Percentiles rank a stretch among this genome's conserved stretches.
These are phyloP conservation scores for Rachycentron canadum DNA, from an alignment of 2,797 vertebrate genomes.

Conservation along the genomic window DNA sequence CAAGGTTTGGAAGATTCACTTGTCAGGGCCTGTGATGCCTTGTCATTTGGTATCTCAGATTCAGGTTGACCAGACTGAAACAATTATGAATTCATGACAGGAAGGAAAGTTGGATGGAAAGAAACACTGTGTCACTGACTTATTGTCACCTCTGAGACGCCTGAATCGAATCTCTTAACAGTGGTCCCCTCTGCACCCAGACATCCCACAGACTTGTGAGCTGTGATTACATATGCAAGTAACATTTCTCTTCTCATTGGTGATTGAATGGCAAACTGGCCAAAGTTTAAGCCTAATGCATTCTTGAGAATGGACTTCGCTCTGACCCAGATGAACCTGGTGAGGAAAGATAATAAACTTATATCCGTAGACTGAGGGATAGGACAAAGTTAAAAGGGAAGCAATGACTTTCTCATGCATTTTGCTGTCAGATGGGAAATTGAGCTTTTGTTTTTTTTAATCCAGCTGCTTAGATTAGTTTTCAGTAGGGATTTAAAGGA, in stretches of 20 bases:
- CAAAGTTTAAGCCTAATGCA: conserved; percentile 31
- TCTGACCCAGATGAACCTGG: conserved; percentile 17
- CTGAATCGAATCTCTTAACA: conserved; percentile 1
- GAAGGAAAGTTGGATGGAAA: neutral
- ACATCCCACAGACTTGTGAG: conserved; percentile 51
- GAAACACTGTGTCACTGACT: neutral
- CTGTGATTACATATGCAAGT: conserved; percentile 23
- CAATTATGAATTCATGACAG: conserved; percentile 1
- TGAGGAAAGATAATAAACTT: conserved; percentile 46
- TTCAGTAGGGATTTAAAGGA: neutral
- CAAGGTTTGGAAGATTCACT: conserved; percentile 28
- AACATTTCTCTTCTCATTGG: conserved; percentile 32
- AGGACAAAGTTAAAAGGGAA: conserved; percentile 25
- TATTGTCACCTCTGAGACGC: conserved; percentile 9
- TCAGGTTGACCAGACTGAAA: conserved; percentile 25
- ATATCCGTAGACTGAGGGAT: conserved; percentile 10
- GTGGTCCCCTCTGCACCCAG: conserved; percentile 28
- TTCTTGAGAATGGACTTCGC: conserved; percentile 19
- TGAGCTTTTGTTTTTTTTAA: neutral
- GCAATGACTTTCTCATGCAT: conserved; percentile 1
- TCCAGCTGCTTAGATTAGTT: neutral
- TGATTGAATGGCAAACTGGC: conserved; percentile 52
- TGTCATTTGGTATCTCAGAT: conserved; percentile 10
- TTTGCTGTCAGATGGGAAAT: neutral
- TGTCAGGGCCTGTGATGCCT: conserved; percentile 12